Conservation (phyloP, 1,140 invertebrate species). For the Drosophila ambigua region DNA sequence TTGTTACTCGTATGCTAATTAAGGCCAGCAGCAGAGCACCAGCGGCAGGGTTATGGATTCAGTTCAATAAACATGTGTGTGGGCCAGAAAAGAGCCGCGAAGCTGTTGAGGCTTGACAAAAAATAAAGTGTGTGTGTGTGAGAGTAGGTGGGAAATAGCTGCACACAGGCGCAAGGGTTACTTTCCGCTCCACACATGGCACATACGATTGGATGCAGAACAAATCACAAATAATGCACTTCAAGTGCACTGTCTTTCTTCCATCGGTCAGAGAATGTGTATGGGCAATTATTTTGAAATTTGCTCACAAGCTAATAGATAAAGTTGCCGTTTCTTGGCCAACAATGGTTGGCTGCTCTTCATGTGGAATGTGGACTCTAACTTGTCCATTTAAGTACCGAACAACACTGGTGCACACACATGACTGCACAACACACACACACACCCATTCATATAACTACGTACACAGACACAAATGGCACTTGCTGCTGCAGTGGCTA, state of each 20-base stretch:
- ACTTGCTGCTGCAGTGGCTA: constrained; percentile 28
- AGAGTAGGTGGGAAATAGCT: constrained; percentile 37
- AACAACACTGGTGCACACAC: constrained; percentile 16
- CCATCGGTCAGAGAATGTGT: constrained; percentile 26
- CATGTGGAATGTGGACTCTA: constrained; percentile 77
- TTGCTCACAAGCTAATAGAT: constrained; percentile 76
- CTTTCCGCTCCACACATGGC: constrained; percentile 21
- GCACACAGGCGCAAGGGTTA: constrained; percentile 23
- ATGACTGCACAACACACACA: constrained; percentile 22
- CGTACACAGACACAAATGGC: constrained; percentile 37
- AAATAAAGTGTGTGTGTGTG: constrained; percentile 28
- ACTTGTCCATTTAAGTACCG: constrained; percentile 77
- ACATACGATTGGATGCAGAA: not conserved
- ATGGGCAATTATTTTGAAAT: constrained; percentile 77
- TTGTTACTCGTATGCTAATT: constrained; percentile 72
- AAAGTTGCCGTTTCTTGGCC: constrained; percentile 47
- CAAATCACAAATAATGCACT: constrained; percentile 60
- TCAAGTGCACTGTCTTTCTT: constrained; percentile 47
- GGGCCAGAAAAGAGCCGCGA: constrained; percentile 12
- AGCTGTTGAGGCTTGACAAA: constrained; percentile 44
- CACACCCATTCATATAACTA: constrained; percentile 17
- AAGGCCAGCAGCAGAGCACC: constrained; percentile 47
- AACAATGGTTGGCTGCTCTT: constrained; percentile 58
- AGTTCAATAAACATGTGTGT: constrained; percentile 64
- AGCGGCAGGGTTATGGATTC: constrained; percentile 59